These are phyloP conservation scores for Platyrinchus mystaceus DNA, from an alignment of 2,797 vertebrate species.

Conservation along the genomic window DNA sequence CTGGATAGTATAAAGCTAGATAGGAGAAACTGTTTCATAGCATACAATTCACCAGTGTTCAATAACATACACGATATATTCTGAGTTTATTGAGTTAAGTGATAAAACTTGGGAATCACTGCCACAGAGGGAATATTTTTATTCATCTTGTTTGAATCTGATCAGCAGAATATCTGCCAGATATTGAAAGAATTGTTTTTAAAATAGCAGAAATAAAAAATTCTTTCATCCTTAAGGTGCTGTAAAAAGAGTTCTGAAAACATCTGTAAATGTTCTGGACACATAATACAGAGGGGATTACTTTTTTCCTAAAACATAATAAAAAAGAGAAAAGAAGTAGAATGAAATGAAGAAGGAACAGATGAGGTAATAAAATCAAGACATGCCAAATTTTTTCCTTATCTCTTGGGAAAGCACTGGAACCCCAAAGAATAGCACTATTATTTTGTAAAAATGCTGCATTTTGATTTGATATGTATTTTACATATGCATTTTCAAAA, in stretches of 20 bases:
- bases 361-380: constrained; percentile 21
- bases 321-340: not conserved
- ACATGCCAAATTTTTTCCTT: not conserved
- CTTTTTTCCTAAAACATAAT: not conserved
- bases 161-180: constrained; percentile 42
- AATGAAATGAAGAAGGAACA: constrained; percentile 9
- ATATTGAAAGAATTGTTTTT: constrained; percentile 38
- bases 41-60: not conserved
- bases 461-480: not conserved
- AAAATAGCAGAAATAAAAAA: constrained; percentile 37
- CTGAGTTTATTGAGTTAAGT: constrained; percentile 1
- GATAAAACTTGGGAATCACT: constrained; percentile 28
- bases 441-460: not conserved
- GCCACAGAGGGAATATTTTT: constrained; percentile 45
- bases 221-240: not conserved
- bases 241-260: constrained; percentile 34
- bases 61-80: not conserved
- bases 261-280: constrained; percentile 30
- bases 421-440: not conserved
- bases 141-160: constrained; percentile 40
- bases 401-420: not conserved
- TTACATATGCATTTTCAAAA: not conserved
- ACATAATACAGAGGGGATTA: not conserved
- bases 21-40: not conserved
- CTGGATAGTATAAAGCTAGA: not conserved